A percentile compares a stretch with the other conserved stretches of the same genome.
These are phyloP conservation scores for Nomada ruficornis DNA, from an alignment of 2,888 invertebrate genomes.

Conservation along the genomic window DNA sequence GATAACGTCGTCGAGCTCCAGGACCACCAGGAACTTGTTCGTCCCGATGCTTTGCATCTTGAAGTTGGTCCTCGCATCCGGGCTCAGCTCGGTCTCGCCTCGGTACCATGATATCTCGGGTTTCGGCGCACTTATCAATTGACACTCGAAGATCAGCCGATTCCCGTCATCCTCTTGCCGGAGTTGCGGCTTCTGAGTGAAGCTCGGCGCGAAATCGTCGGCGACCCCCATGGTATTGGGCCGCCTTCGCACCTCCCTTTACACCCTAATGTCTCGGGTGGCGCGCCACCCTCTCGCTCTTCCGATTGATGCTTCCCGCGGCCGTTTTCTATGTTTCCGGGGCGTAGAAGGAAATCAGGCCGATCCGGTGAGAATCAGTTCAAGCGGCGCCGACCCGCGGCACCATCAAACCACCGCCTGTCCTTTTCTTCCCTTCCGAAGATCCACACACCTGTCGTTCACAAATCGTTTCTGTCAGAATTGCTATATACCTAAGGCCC, in stretches of 20 bases:
- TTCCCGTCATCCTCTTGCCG: slow-evolving; percentile 98
- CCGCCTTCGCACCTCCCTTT: slow-evolving; percentile 66
- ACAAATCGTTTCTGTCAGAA: not conserved
- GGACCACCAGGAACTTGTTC: slow-evolving; percentile 95
- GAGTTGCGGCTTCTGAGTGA: slow-evolving; percentile 98
- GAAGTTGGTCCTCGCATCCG: slow-evolving; percentile 94
- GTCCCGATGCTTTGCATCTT: slow-evolving; percentile 94
- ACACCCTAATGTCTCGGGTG: slow-evolving; percentile 46
- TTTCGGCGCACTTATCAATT: slow-evolving; percentile 93
- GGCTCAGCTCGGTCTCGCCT: slow-evolving; percentile 93
- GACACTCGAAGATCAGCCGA: slow-evolving; percentile 97
- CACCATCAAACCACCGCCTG: slow-evolving; percentile 72
- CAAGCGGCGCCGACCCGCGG: slow-evolving; percentile 71
- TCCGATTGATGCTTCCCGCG: not conserved
- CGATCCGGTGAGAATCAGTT: slow-evolving; percentile 44
- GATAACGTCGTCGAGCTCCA: slow-evolving; percentile 97
- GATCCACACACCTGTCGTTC: slow-evolving; percentile 10
- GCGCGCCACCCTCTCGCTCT: slow-evolving; percentile 44
- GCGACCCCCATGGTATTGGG: slow-evolving; percentile 90
- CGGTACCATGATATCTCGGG: slow-evolving; percentile 97
- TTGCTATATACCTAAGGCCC: not conserved
- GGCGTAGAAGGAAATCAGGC: slow-evolving; percentile 5
- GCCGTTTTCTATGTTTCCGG: not conserved
- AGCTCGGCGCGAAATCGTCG: slow-evolving; percentile 99
- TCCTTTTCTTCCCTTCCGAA: not conserved